A percentile compares a stretch with the other conserved stretches of the same genome.
Conservation (phyloP, 2,888 invertebrate species). For the Dione vanillae region DNA sequence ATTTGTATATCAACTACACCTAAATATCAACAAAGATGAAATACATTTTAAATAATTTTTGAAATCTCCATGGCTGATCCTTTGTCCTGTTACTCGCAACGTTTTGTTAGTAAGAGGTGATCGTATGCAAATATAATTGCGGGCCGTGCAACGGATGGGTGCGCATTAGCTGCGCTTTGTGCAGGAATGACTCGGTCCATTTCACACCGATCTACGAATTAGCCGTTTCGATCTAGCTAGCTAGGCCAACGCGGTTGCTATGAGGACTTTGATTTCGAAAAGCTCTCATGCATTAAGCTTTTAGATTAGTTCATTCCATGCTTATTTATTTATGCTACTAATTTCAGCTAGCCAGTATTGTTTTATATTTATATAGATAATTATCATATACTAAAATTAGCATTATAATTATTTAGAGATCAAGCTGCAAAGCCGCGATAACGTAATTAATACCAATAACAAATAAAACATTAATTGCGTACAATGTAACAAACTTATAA, state of each 20-base stretch:
- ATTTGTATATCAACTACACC: not conserved
- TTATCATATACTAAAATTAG: no score
- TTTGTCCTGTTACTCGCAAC: slow-evolving; percentile 28
- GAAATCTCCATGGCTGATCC: slow-evolving; percentile 26
- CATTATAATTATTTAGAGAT: not conserved
- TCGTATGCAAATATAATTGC: slow-evolving; percentile 80
- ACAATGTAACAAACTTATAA: no score
- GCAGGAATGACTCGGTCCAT: slow-evolving; percentile 75
- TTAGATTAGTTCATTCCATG: not conserved
- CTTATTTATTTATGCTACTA: slow-evolving; percentile 2
- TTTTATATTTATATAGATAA: no score
- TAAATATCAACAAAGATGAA: not conserved
- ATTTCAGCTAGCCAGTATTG: not conserved
- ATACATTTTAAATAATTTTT: not conserved
- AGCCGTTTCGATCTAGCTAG: slow-evolving; percentile 60
- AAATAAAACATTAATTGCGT: no score
- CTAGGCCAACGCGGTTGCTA: slow-evolving; percentile 54
- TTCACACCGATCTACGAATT: slow-evolving; percentile 75
- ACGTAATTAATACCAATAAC: no score
- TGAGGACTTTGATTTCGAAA: slow-evolving; percentile 55
- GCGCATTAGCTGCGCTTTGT: slow-evolving; percentile 78
- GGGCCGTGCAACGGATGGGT: slow-evolving; percentile 69
- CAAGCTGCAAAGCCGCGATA: not conserved
- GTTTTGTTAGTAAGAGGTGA: slow-evolving; percentile 60
- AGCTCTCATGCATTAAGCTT: slow-evolving; percentile 27